Evolutionary conservation across 2,888 invertebrate genomes (phyloP).

Genomic region (Tillus elongatus): DNA sequence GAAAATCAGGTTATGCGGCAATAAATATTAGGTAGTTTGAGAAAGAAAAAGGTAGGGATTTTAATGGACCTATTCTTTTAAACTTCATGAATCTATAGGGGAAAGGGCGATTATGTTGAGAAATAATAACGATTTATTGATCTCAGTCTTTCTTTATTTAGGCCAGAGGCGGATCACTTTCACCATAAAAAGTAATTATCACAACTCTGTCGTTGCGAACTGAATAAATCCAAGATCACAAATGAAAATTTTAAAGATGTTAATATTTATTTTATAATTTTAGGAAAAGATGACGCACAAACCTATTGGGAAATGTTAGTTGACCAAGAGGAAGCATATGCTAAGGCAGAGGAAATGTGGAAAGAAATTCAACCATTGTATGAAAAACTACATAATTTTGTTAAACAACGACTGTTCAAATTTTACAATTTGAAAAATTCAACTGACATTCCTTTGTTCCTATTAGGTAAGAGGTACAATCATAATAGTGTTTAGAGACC

Average conservation of each 20-base stretch:
- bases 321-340: slow-evolving; percentile 46
- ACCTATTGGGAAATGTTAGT: slow-evolving; percentile 49
- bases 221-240: too few species aligned
- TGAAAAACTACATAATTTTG: slow-evolving; percentile 47
- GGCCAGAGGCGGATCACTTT: too few species aligned
- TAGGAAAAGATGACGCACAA: slow-evolving; percentile 41
- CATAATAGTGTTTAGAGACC: too few species aligned
- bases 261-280: too few species aligned
- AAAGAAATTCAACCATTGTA: slow-evolving; percentile 48
- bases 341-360: slow-evolving; percentile 48
- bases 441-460: slow-evolving; percentile 43
- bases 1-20: slow-evolving; percentile 26
- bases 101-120: too few species aligned
- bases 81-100: too few species aligned
- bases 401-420: slow-evolving; percentile 44
- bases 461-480: slow-evolving; percentile 45
- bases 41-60: slow-evolving; percentile 7
- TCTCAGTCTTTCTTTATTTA: too few species aligned
- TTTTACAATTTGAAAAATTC: slow-evolving; percentile 39
- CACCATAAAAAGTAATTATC: slow-evolving; percentile 5
- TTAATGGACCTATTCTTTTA: too few species aligned
- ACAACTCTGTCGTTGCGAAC: too few species aligned
- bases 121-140: too few species aligned
- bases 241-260: too few species aligned
- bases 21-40: slow-evolving; percentile 26